phyloP scores from a whole-genome alignment of 2,797 vertebrate genomes.

The Acridotheres tristis region DNA sequence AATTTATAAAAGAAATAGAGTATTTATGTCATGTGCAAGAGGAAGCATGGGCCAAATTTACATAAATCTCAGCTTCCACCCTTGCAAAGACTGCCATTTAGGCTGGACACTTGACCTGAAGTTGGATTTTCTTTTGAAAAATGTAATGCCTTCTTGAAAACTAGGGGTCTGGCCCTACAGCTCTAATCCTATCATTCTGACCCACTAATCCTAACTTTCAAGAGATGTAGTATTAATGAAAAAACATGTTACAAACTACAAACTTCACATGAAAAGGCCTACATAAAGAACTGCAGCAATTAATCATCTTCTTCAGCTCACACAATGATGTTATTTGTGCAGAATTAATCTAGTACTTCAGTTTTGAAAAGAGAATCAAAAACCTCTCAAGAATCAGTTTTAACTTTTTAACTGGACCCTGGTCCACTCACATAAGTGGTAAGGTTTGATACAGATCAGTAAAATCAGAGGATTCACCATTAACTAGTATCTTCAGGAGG shows the following conservation, averaged over 20 bases:
- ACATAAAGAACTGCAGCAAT: neutral
- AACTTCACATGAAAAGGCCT: neutral
- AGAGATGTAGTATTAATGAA: neutral
- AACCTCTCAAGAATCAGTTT: neutral
- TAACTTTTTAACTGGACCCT: neutral
- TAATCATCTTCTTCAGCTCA: neutral
- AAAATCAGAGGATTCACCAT: neutral
- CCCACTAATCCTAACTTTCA: neutral
- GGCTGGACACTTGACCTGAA: neutral
- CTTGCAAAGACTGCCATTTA: neutral
- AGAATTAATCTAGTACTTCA: neutral
- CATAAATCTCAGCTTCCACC: neutral
- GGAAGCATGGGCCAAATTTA: neutral
- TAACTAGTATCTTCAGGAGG: neutral
- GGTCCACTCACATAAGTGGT: neutral
- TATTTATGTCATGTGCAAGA: neutral
- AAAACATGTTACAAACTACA: neutral
- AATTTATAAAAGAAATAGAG: neutral
- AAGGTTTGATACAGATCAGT: neutral
- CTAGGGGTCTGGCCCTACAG: neutral
- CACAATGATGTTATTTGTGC: neutral
- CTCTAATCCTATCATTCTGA: neutral
- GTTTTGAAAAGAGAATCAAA: neutral
- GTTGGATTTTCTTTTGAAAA: neutral
- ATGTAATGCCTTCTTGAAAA: neutral